Evolutionary conservation across 1,140 invertebrate genomes (phyloP), one percentile per base, ranked within the genome.

Genomic region (Pseudomyrmex flavicornis): DNA sequence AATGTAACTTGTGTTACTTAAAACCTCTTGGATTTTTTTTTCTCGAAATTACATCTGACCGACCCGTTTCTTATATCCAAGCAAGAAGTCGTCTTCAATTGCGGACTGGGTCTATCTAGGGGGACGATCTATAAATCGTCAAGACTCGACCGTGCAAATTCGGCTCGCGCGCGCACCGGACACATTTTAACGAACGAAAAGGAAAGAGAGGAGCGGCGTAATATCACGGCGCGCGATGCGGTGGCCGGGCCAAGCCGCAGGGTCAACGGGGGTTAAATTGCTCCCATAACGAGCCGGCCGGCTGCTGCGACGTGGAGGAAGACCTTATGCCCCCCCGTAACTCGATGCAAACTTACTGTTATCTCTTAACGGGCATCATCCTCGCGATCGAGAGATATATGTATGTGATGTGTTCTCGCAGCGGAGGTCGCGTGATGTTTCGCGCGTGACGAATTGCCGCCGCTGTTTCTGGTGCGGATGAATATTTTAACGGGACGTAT

Each of bases 241-340:
- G 35, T 70, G 83, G 70, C 56, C 26, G 15, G 58, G 63, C 26
- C 56, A 26, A 82, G 82, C 68, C 69, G 74, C 48, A 80, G 82
- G 92, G 92, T 93, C 91, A 93, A 93, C 90, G 91, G 90, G 91
- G 92, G 92, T 93, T 93, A 93, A 93, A 93, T 92, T 89, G 90
- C 58, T 91, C 87, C 82, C 61, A 86, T 90, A 91, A 92, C 87
- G 90, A 92, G 89, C 66, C 85, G 82, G 83, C 70, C 87, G 79
- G 83, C 83, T 75, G 83, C 70, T 75, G 76, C 48, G 59, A 54
- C 61, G 65, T 58, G 63, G 88, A 0, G 35, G 0, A 0, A 7
- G 35, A 35, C 35, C 86, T 85, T 87, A 90, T 84, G 88, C 74
- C 83, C 58, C 35, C 7, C 5, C 52, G 20, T 56, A 77, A 85